Evolutionary conservation across 2,113 vertebrate species (phyloP).

Genomic region (Lophochroa leadbeateri): DNA sequence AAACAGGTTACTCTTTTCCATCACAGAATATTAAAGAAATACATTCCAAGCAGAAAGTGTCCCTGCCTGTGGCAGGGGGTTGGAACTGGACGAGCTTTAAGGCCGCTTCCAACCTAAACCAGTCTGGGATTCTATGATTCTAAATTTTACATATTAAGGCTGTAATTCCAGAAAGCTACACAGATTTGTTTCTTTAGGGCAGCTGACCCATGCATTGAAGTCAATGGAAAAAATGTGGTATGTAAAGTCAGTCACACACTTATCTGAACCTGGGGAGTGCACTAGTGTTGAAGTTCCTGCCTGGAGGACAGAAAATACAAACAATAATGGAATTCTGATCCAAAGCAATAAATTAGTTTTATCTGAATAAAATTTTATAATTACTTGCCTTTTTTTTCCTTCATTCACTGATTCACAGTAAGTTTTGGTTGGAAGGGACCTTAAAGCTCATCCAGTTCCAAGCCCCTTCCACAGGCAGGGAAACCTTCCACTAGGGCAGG

Average conservation of each 20-base stretch:
- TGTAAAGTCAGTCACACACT: neutral
- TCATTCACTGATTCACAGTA: neutral
- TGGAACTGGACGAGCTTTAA: neutral
- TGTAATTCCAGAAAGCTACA: neutral
- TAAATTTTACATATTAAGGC: neutral
- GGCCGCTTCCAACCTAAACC: neutral
- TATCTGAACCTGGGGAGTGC: neutral
- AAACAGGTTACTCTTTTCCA: neutral
- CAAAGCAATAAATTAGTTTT: neutral
- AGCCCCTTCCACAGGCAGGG: neutral
- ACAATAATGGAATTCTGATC: neutral
- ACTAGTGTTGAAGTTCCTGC: neutral
- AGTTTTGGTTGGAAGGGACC: neutral
- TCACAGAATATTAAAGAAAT: neutral
- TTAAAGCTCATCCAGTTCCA: neutral
- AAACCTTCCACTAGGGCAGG: accelerated
- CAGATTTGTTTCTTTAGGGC: neutral
- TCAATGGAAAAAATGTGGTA: neutral
- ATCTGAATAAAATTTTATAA: neutral
- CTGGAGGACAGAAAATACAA: neutral
- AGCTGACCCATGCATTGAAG: neutral
- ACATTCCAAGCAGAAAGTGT: neutral
- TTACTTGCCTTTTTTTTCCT: neutral
- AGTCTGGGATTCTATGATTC: neutral
- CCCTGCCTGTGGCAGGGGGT: neutral